Evolutionary conservation across 2,113 vertebrate species (phyloP).

Genomic region (Corynorhinus townsendii): DNA sequence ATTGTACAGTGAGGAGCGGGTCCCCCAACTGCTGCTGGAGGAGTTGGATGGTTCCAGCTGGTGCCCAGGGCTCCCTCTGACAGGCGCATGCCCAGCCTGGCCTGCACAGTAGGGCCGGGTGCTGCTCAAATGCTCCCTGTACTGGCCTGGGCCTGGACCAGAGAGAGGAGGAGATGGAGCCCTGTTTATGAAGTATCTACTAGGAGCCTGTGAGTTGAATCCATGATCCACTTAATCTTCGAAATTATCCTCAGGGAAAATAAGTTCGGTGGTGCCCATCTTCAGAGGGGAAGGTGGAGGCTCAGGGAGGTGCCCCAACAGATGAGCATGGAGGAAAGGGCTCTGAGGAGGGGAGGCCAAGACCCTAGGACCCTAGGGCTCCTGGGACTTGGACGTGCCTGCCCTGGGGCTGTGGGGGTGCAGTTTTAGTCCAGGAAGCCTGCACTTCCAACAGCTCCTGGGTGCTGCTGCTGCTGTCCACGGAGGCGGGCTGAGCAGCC

Average conservation of each 20-base stretch:
- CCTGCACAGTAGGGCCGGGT: background rate
- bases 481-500: background rate
- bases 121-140: background rate
- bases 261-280: background rate
- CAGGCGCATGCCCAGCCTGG: background rate
- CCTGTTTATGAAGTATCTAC: accelerated
- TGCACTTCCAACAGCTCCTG: background rate
- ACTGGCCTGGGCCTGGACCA: background rate
- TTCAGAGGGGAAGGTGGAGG: background rate
- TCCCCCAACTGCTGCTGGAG: background rate
- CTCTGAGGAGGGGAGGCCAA: background rate
- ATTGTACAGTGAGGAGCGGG: no score
- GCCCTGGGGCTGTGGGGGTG: no score
- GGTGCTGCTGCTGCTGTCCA: background rate
- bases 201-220: background rate
- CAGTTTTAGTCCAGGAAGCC: no score
- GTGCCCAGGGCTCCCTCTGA: background rate
- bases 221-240: background rate
- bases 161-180: background rate
- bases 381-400: background rate
- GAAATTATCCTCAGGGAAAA: background rate
- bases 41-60: background rate
- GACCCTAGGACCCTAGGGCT: background rate
- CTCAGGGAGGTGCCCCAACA: background rate
- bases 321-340: background rate